A percentile compares a stretch with the other conserved stretches of the same genome.
These are phyloP conservation scores for Lagopus muta DNA, from an alignment of 2,113 vertebrate genomes.

Conservation along the genomic window DNA sequence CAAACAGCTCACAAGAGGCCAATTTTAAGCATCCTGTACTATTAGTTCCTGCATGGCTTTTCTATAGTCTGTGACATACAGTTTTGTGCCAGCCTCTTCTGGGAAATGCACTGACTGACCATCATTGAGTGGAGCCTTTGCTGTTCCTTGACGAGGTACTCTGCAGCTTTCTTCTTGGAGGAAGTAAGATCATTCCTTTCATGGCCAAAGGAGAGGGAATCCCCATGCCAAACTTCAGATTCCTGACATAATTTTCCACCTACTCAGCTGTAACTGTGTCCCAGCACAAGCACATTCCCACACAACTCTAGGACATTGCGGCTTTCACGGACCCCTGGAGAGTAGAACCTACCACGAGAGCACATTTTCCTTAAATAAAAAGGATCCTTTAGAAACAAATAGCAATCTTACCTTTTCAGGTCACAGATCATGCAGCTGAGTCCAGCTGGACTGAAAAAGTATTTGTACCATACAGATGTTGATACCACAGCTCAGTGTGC, in stretches of 20 bases:
- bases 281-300: neutral
- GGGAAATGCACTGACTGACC: neutral
- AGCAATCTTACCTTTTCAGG: neutral
- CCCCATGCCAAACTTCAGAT: constrained; percentile 4
- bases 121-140: neutral
- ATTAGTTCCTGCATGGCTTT: neutral
- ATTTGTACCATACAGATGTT: neutral
- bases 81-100: neutral
- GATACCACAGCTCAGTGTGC: neutral
- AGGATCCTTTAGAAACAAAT: neutral
- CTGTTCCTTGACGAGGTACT: neutral
- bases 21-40: neutral
- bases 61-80: neutral
- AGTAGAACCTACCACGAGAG: neutral
- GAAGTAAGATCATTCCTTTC: neutral
- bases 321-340: neutral
- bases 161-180: neutral
- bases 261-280: neutral
- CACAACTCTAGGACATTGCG: neutral
- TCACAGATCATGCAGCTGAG: neutral
- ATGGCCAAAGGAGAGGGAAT: neutral
- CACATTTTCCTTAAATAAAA: neutral
- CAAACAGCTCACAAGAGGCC: neutral
- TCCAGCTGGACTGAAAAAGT: constrained; percentile 9
- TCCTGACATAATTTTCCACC: constrained; percentile 41